A percentile compares a stretch with the other conserved stretches of the same genome.
Evolutionary conservation across 2,113 vertebrate species (phyloP).

Genomic region (Cercopithecus mona): DNA sequence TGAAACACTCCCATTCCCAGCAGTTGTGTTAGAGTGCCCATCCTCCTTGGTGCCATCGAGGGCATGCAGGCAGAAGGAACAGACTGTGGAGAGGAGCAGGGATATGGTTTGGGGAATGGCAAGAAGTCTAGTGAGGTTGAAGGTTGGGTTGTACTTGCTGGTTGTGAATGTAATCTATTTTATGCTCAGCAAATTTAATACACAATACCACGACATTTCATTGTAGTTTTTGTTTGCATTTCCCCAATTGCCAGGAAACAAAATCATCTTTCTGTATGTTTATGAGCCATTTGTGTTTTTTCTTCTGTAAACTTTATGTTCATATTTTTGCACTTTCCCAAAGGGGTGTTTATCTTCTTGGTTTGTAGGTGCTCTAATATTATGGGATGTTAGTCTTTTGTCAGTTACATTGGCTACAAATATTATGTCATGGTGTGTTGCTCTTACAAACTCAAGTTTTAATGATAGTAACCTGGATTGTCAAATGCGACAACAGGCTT

Average conservation of each 20-base stretch:
- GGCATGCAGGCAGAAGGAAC: not conserved
- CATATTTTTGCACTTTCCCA: not conserved
- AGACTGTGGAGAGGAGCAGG: not conserved
- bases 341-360: not conserved
- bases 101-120: not conserved
- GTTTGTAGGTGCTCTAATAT: not conserved
- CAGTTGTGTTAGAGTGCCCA: too few species aligned
- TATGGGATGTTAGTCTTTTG: not conserved
- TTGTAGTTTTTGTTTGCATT: not conserved
- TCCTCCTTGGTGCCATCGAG: not conserved
- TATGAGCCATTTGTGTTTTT: not conserved
- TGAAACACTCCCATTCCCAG: not conserved
- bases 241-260: not conserved
- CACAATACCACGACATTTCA: rapidly evolving
- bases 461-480: not conserved
- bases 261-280: not conserved
- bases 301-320: not conserved
- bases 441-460: not conserved
- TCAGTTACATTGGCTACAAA: not conserved
- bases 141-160: not conserved
- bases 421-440: not conserved
- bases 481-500: not conserved
- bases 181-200: not conserved
- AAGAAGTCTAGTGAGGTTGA: too few species aligned
- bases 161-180: not conserved